Evolutionary conservation across 2,113 vertebrate genomes (phyloP), one percentile per base, ranked within the genome.

Genomic region (Corythornis madagascariensis): DNA sequence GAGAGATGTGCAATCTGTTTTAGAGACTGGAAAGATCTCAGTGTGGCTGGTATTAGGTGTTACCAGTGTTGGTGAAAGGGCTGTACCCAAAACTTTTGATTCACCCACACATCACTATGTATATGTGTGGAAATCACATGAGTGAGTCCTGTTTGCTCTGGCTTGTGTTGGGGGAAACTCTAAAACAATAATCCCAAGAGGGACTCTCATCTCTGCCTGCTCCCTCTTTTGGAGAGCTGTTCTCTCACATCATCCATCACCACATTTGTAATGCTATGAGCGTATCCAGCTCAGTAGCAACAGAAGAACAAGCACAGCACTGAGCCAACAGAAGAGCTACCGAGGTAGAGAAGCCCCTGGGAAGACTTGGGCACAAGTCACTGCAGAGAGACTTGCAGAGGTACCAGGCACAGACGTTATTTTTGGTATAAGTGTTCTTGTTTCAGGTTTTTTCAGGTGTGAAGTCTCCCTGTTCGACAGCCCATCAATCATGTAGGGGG

Each of bases 381-480:
- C 75, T 85, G 26, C 61, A 65, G 56, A 83, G 64, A 90, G 60
- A 67, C 52, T 48, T 52, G 38, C 42, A 83, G 74, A 76, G 59
- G 84, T 66, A 82, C 71, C 48, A 83, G 67, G 60, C 91, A 42
- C 21, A 88, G 52, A 21, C 0, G 0, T 67, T 94, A 92, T 93
- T 95, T 96, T 96, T 93, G 89, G 94, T 92, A 2, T 59, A 77
- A 90, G 57, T 77, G 87, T 86, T 96, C 92, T 96, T 95, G 82
- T 89, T 96, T 91, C 87, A 96, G 67, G 82, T 65, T 95, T 91
- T 91, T 95, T 95, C 95, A 96, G 91, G 92, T 96, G 92, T 95
- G 91, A 94, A 94, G 91, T 95, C 93, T 94, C 65, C 56, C 75
- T n/a, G n/a, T 93, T 96, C 1, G 53, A 86, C 94, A 96, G 89